Conservation (phyloP, 2,888 invertebrate species). For the Rhogogaster chlorosoma region DNA sequence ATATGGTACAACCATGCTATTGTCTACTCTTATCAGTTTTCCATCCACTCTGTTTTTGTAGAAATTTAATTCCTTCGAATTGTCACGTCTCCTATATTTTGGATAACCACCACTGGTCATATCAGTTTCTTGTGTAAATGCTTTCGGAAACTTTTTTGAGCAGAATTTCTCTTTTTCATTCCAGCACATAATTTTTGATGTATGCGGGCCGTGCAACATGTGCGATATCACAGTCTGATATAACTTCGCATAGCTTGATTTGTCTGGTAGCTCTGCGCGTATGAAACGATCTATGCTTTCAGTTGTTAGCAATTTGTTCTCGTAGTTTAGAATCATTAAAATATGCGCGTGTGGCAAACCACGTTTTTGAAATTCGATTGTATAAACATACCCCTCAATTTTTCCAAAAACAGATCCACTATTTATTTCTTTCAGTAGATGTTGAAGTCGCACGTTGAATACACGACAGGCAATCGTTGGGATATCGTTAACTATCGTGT, state of each 20-base stretch:
- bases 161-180: slow-evolving; percentile 53
- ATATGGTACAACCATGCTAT: slow-evolving; percentile 64
- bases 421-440: slow-evolving; percentile 50
- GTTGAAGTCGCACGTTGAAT: slow-evolving; percentile 56
- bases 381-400: slow-evolving; percentile 52
- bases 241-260: slow-evolving; percentile 50
- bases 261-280: slow-evolving; percentile 36
- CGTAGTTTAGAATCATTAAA: slow-evolving; percentile 42
- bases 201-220: slow-evolving; percentile 59
- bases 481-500: background rate
- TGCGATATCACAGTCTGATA: slow-evolving; percentile 55
- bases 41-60: background rate
- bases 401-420: slow-evolving; percentile 51
- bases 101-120: slow-evolving; percentile 57
- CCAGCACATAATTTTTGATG: background rate
- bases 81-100: slow-evolving; percentile 54
- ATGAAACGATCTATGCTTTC: slow-evolving; percentile 54
- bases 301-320: slow-evolving; percentile 44
- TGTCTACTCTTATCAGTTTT: slow-evolving; percentile 58
- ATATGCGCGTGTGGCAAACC: slow-evolving; percentile 52
- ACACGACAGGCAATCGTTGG: slow-evolving; percentile 46
- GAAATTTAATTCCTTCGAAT: background rate
- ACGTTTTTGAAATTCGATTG: slow-evolving; percentile 60
- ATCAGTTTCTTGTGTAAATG: slow-evolving; percentile 54
- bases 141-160: slow-evolving; percentile 60